These are phyloP conservation scores for Herpetotheres cachinnans DNA, from an alignment of 2,113 vertebrate genomes.

Conservation along the genomic window DNA sequence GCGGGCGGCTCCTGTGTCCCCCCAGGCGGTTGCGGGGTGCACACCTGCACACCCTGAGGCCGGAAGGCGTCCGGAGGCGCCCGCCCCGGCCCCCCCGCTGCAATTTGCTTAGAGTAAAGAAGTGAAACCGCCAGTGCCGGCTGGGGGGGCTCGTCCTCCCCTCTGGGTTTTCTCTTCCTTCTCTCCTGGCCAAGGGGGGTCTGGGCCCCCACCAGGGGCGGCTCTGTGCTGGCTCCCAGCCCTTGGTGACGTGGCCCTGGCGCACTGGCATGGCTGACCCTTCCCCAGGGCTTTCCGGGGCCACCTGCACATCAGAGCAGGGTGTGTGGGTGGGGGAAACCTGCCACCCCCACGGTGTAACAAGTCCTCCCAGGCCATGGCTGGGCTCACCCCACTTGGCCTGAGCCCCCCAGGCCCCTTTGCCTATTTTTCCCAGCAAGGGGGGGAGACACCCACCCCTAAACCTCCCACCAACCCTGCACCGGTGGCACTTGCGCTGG, in stretches of 20 bases:
- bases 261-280: accelerated
- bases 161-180: not conserved
- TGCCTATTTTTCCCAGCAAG: not conserved
- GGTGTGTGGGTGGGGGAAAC: not conserved
- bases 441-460: not conserved
- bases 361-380: no score
- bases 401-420: not conserved
- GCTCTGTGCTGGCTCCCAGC: accelerated
- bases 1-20: not conserved
- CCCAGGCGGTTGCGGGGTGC: not conserved
- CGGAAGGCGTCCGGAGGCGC: not conserved
- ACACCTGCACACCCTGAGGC: slow-evolving; percentile 70
- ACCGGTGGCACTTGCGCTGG: not conserved
- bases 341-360: no score
- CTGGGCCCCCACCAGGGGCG: no score
- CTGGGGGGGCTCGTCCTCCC: not conserved
- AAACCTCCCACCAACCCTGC: not conserved
- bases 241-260: accelerated
- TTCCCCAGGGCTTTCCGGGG: not conserved
- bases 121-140: not conserved
- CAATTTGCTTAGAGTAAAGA: slow-evolving; percentile 39
- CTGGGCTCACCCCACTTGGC: not conserved
- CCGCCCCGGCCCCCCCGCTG: accelerated
- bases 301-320: accelerated
- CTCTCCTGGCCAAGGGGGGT: accelerated